phyloP scores from a whole-genome alignment of 2,113 vertebrate genomes.

The Galeopterus variegatus region DNA sequence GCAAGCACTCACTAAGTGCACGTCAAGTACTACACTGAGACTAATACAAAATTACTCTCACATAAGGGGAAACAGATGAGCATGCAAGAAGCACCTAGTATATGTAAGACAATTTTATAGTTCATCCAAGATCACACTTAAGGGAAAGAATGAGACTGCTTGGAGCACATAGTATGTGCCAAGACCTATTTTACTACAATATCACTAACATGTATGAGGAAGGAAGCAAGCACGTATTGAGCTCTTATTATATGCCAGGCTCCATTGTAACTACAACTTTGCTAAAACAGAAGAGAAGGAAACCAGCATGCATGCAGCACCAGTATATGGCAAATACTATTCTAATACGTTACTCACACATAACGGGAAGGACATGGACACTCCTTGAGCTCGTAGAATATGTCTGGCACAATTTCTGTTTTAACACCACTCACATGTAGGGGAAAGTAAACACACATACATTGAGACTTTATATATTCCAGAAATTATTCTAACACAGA shows the following conservation, averaged over 20 bases:
- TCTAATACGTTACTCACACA: neutral
- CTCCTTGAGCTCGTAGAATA: neutral
- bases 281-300: neutral
- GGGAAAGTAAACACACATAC: neutral
- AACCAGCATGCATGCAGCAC: neutral
- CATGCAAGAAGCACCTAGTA: neutral
- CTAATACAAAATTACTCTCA: neutral
- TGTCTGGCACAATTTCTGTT: neutral
- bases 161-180: neutral
- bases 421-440: neutral
- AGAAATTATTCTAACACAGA: neutral
- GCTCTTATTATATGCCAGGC: neutral
- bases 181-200: neutral
- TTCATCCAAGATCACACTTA: neutral
- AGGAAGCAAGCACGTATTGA: neutral
- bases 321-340: neutral
- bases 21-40: neutral
- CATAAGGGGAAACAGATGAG: neutral
- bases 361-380: neutral
- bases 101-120: neutral
- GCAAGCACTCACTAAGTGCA: neutral
- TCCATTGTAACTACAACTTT: neutral
- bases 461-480: neutral
- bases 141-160: neutral
- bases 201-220: neutral